Conservation (phyloP, 2,888 invertebrate species). For the Tetropium fuscum region DNA sequence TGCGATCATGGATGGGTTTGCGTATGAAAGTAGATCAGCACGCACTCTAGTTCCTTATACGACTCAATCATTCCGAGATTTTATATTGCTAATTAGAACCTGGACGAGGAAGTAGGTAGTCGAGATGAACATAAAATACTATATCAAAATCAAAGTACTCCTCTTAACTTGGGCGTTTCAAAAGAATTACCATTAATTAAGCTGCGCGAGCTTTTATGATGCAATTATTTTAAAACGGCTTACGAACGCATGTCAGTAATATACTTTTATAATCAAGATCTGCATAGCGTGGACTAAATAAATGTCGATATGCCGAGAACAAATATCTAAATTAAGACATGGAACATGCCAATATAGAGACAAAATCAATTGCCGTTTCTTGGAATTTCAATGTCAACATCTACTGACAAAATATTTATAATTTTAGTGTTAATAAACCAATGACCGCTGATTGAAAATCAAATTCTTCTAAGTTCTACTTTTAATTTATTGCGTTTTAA, state of each 20-base stretch:
- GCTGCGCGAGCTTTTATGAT: background rate
- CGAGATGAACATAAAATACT: slow-evolving; percentile 21
- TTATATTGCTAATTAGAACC: slow-evolving; percentile 41
- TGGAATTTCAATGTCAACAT: no score
- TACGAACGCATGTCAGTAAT: background rate
- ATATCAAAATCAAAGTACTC: slow-evolving; percentile 5
- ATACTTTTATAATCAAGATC: no score
- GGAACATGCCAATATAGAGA: no score
- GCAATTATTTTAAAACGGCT: slow-evolving; percentile 3
- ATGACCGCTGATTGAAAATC: no score
- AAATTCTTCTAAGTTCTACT: no score
- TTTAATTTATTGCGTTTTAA: no score
- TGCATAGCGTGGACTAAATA: no score
- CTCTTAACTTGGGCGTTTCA: slow-evolving; percentile 1
- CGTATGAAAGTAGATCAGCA: slow-evolving; percentile 55
- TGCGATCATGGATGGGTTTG: slow-evolving; percentile 50
- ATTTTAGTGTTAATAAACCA: no score
- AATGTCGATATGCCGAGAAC: no score
- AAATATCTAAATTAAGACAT: no score
- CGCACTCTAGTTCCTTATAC: slow-evolving; percentile 44
- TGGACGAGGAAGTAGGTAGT: slow-evolving; percentile 30
- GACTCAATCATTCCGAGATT: slow-evolving; percentile 32
- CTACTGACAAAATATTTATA: no score
- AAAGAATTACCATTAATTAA: background rate
- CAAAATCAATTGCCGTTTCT: no score